Base-by-base conservation (phyloP, 1,140 invertebrate species). In the Sesamia nonagrioides region DNA sequence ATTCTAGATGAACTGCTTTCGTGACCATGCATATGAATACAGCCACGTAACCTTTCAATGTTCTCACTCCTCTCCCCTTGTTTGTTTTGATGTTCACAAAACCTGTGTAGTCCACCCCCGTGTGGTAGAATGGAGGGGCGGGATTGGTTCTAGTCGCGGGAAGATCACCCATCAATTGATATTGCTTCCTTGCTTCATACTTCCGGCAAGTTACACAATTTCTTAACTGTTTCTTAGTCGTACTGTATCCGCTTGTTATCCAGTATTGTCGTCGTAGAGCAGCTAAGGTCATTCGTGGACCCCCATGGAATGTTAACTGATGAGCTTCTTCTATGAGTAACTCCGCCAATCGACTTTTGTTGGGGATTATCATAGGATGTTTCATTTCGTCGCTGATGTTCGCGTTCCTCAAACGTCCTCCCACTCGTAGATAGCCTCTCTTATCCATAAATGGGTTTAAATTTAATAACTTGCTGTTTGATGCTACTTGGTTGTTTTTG, bases 1-100 rank as follows among this genome's bases (percentile, higher is more conserved):
- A 37, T 74, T 95, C 94, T 6, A 95, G 35, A 78, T 96, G 95
- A 3, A 95, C 85, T 0, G 94, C 95, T 74, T 94, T 88, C 1
- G 88, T 91, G 76, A 61, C 86, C 81, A 83, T 80, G 66, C 92
- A 95, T 0, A 92, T 92, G 50, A 94, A 94, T 8, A 96, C 7
- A 1, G 82, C 88, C 6, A 93, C 81, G 15, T 60, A 60, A 0
- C 27, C 58, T 13, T 60, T 60, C 7, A 54, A 71, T 7, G 80
- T 81, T 61, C 87, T 84, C 1, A 68, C 79, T 0, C 83, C 77
- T 48, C 88, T 37, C 9, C 86, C 82, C 4, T 88, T 83, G 7
- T 78, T 86, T 0, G 90, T 72, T 15, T 80, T 58, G 5, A 82
- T 72, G 0, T 78, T 74, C 15, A 92, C 72, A 4, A 86, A 86